phyloP scores from a whole-genome alignment of 1,140 invertebrate species.

The Xylocopa sonorina region DNA sequence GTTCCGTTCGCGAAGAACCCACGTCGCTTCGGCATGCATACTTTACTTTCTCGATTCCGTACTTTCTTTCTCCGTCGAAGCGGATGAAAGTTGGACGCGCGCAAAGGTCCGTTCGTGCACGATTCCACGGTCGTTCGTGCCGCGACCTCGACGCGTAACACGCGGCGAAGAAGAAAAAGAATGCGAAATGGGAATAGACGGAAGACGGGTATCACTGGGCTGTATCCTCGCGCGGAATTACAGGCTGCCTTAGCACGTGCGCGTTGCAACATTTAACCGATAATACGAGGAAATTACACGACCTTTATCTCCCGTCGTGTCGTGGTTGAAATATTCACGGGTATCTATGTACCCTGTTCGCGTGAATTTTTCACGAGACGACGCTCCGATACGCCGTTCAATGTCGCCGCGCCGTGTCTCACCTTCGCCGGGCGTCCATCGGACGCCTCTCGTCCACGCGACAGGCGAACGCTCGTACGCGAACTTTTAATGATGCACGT shows the following conservation, averaged over 20 bases:
- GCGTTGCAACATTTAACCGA: slow-evolving; percentile 36
- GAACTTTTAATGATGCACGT: slow-evolving; percentile 37
- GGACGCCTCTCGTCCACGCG: background rate
- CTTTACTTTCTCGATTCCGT: no score
- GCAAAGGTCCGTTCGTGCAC: background rate
- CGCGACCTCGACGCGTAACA: background rate
- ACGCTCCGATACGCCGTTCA: background rate
- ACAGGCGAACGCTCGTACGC: no score
- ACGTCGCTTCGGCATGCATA: no score
- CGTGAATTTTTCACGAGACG: slow-evolving; percentile 32
- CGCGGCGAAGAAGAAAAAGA: background rate
- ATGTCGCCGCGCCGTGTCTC: no score
- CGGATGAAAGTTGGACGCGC: background rate
- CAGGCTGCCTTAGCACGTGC: slow-evolving; percentile 4
- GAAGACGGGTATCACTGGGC: background rate
- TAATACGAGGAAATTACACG: slow-evolving; percentile 40
- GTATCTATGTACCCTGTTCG: background rate
- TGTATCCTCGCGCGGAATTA: background rate
- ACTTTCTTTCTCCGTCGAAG: background rate
- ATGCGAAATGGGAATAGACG: background rate
- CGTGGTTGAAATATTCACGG: slow-evolving; percentile 27
- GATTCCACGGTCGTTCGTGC: slow-evolving; percentile 6
- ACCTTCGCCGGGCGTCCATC: background rate
- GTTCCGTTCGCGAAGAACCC: no score
- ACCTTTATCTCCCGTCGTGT: slow-evolving; percentile 32